phyloP scores from a whole-genome alignment of 2,888 invertebrate genomes.

The Ectemnius cavifrons region DNA sequence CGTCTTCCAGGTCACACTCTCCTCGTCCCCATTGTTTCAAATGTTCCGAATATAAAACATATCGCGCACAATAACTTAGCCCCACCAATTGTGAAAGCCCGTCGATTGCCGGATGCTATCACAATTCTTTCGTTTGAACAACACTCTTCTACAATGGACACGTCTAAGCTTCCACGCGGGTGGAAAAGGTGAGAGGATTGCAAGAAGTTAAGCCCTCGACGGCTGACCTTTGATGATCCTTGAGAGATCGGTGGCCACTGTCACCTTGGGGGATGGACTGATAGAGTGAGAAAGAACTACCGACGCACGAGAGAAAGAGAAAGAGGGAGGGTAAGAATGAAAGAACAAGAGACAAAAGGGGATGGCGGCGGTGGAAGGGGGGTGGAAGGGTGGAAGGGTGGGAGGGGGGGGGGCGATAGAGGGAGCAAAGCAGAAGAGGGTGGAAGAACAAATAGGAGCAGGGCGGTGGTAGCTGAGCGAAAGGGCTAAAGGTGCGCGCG shows the following conservation, averaged over 20 bases:
- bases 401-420: constrained; percentile 32
- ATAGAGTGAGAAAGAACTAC: background rate
- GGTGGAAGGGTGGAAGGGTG: constrained; percentile 2
- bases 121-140: too few species aligned
- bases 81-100: background rate
- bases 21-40: background rate
- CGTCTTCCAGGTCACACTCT: background rate
- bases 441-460: constrained; percentile 18
- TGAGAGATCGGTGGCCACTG: background rate
- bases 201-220: background rate
- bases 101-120: background rate
- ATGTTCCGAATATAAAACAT: background rate
- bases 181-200: background rate
- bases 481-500: constrained; percentile 60
- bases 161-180: background rate
- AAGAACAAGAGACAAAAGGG: constrained; percentile 5
- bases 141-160: background rate
- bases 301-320: background rate
- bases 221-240: constrained; percentile 3
- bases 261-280: background rate
- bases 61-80: background rate
- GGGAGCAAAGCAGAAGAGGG: constrained; percentile 8
- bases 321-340: background rate
- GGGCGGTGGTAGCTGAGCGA: constrained; percentile 37
- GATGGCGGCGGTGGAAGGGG: too few species aligned